Base-by-base conservation (phyloP, 2,888 invertebrate genomes). In the Onchidella celtica region DNA sequence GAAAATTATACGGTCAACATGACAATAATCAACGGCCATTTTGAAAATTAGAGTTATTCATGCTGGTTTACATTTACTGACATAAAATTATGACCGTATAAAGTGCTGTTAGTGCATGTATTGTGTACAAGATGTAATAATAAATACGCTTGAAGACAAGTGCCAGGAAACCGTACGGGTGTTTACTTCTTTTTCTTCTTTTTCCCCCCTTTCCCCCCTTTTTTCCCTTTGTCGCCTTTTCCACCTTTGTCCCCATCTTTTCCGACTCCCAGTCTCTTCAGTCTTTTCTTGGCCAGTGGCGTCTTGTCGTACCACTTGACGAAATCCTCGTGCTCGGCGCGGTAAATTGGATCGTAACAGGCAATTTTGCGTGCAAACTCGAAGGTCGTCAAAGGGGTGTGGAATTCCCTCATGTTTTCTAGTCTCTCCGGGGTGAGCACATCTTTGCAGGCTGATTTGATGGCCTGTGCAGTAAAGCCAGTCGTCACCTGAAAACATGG, bases 231-330 rank as follows among this genome's bases (percentile, higher is more conserved):
- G 21, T 40, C 38, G 6, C 32, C 32, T n/a, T 40, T 69, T 27
- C 69, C 61, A 21, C 59, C 38, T 69, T 69, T 59, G 11, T 63
- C n/a, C 29, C 36, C 32, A 40, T 55, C 34, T 21, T 57, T 65
- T 27, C n/a, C 55, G 21, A 66, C 38, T 38, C 34, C 38, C 17
- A 72, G 34, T 14, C 79, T 27, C 27, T 40, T 17, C 32, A 72
- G 40, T 14, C 79, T 34, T 34, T 11, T 47, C 27, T 79, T 79
- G 65, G 73, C 73, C 59, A 29, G 40, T 2, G 79, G 79, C 21
- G 79, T 79, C 29, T 72, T 72, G 11, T 73, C 61, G 27, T 47
- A 72, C 79, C 79, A 79, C 4, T n/a, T 17, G 24, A 73, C n/a
- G 34, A 79, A 72, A 2, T 59, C 72, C 27, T 63, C 65, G 24